Evolutionary conservation across 2,797 vertebrate species (phyloP), one percentile per base, ranked within the genome.

Genomic region (Brachyrhaphis roseni): DNA sequence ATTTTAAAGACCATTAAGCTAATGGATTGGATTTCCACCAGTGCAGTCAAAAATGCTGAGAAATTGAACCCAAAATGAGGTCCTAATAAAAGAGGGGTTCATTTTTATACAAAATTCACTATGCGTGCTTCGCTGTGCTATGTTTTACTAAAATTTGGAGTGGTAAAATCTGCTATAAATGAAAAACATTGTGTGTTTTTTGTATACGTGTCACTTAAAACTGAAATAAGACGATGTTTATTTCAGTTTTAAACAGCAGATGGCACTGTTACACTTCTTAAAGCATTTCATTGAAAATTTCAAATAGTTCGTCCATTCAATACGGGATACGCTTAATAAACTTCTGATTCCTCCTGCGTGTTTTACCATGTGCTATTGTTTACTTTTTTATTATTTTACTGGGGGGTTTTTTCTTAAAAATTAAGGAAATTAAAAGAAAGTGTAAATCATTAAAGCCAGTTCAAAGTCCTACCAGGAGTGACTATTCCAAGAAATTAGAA

Each of bases 201-300:
- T 34, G 57, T 31, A 5, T 8, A 13, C 15, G 4, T 62, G n/a
- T 66, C 18, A 36, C 28, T 36, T 18, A 34, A 34, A 34, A 34
- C 34, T 34, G 34, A 34, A 34, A 34, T 34, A 34, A 34, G 23
- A 26, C 53, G 4, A 7, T 5, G 4, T n/a, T 1, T 2, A 0
- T 71, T 59, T 43, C 5, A 31, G 1, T 59, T 1, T 71, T 71
- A 70, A 66, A 78, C 89, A 90, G 72, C 51, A 93, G 89, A 77
- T 79, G 88, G 85, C 57, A 5, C 0, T 36, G 74, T 59, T 76
- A 59, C 13, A 57, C 49, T 64, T 39, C 43, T 39, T 74, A 46
- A 57, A 34, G 7, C 2, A n/a, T 1, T 46, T 76, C 45, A 49
- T 12, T 36, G 5, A 34, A 34, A 34, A 7, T 34, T 7, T 34